A percentile compares a stretch with the other conserved stretches of the same genome.
Evolutionary conservation across 2,113 vertebrate genomes (phyloP).

Genomic region (Neomonachus schauinslandi): DNA sequence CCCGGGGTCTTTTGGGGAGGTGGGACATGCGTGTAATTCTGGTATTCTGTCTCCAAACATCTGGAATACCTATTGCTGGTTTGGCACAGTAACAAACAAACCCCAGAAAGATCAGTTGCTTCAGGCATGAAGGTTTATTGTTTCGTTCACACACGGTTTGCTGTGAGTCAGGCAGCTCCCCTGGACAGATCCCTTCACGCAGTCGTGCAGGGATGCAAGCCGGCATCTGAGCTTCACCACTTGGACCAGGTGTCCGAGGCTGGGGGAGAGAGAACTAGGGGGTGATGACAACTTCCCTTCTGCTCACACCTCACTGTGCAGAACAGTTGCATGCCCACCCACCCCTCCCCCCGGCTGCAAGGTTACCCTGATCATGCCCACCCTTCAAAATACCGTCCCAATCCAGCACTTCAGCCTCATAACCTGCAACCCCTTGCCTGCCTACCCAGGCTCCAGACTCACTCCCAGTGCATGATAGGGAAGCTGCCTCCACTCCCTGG

Average conservation of each 20-base stretch:
- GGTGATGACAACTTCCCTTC: neutral
- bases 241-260: neutral
- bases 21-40: neutral
- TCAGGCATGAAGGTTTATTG: neutral
- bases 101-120: neutral
- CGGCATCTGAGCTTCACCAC: neutral
- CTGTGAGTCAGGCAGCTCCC: neutral
- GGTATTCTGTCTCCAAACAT: neutral
- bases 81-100: neutral
- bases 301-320: neutral
- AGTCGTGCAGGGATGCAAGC: no score
- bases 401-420: no score
- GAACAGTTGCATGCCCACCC: neutral
- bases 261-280: neutral
- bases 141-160: neutral
- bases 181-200: neutral
- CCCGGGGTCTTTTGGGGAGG: neutral
- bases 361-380: neutral
- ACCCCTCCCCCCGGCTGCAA: neutral
- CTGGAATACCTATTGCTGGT: neutral
- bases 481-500: neutral
- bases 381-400: neutral
- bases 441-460: neutral
- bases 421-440: neutral
- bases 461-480: rapidly evolving